A percentile compares a stretch with the other conserved stretches of the same genome.
Conservation (phyloP, 1,140 invertebrate species). For the Cotesia typhae region DNA sequence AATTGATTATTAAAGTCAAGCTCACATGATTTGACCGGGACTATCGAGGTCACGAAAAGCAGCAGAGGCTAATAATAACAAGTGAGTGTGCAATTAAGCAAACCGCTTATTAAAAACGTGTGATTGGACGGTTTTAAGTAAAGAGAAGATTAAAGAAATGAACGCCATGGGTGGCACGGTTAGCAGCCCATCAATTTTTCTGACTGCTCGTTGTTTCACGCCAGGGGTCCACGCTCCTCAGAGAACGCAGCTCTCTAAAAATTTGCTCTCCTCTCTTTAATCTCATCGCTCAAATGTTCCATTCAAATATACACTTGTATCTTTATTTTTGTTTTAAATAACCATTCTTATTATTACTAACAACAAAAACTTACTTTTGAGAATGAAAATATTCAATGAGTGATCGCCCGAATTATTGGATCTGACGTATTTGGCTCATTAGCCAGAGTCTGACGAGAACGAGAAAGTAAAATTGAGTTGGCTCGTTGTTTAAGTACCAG, state of each 20-base stretch:
- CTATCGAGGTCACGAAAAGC: background rate
- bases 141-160: conserved; percentile 54
- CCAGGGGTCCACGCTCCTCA: conserved; percentile 59
- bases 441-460: background rate
- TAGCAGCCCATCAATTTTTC: conserved; percentile 67
- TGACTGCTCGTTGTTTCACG: conserved; percentile 65
- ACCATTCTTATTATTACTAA: too few species aligned
- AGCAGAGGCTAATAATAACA: conserved; percentile 30
- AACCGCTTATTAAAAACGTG: conserved; percentile 44
- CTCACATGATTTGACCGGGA: background rate
- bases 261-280: conserved; percentile 32
- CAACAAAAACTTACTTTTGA: too few species aligned
- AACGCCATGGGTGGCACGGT: conserved; percentile 64
- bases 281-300: conserved; percentile 24
- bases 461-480: conserved; percentile 10
- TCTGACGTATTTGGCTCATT: background rate
- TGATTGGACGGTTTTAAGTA: conserved; percentile 36
- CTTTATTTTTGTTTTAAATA: background rate
- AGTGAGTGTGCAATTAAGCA: conserved; percentile 46
- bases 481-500: background rate
- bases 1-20: background rate
- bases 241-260: conserved; percentile 36
- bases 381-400: background rate
- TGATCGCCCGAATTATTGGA: background rate
- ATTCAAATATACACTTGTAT: background rate